Percentiles rank a stretch among this genome's conserved stretches.
These are phyloP conservation scores for Chaetodon auriga DNA, from an alignment of 2,113 vertebrate genomes.

Conservation along the genomic window DNA sequence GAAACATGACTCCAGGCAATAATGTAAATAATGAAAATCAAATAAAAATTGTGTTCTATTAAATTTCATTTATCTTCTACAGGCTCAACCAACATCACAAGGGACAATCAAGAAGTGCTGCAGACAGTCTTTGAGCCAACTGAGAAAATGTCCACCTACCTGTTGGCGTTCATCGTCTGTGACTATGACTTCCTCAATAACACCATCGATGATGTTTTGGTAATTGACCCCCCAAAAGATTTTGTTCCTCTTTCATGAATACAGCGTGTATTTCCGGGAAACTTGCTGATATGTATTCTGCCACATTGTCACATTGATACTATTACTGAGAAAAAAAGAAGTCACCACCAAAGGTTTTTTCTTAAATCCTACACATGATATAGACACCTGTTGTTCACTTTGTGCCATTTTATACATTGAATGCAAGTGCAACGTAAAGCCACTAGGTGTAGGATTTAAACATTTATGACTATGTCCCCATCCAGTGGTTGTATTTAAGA, in stretches of 20 bases:
- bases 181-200: slow-evolving; percentile 52
- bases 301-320: background rate
- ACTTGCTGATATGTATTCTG: background rate
- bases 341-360: background rate
- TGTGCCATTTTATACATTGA: too few species aligned
- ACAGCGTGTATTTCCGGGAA: background rate
- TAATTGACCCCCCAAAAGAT: slow-evolving; percentile 59
- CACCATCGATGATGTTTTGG: slow-evolving; percentile 16
- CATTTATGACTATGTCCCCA: background rate
- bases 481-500: background rate
- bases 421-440: too few species aligned
- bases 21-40: background rate
- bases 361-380: background rate
- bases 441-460: background rate
- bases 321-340: background rate
- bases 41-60: background rate
- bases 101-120: fast-evolving
- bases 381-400: too few species aligned
- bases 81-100: background rate
- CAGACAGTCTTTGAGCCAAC: slow-evolving; percentile 84
- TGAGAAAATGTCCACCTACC: slow-evolving; percentile 92
- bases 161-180: slow-evolving; percentile 93
- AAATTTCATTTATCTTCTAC: background rate
- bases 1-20: background rate
- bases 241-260: background rate